Conservation (phyloP, 2,113 vertebrate genomes). For the Camelus bactrianus region DNA sequence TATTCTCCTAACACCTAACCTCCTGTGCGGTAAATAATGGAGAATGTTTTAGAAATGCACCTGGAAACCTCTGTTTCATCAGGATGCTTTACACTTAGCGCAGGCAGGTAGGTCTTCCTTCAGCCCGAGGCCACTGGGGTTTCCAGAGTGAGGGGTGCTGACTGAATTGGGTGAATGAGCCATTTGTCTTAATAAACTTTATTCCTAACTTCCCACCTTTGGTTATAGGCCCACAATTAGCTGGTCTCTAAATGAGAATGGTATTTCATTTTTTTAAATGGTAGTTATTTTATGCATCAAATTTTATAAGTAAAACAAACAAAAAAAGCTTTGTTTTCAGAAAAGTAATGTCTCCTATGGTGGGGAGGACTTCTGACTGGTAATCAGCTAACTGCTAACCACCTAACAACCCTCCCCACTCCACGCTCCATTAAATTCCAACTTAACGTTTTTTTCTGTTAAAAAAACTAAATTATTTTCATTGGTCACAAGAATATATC, state of each 20-base stretch:
- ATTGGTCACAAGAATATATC: not conserved
- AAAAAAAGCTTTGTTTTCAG: not conserved
- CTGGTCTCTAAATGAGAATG: slow-evolving; percentile 54
- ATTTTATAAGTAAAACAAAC: slow-evolving; percentile 38
- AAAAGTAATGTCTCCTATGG: not conserved
- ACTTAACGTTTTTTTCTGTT: not conserved
- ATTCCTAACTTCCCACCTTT: slow-evolving; percentile 47
- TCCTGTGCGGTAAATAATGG: not conserved
- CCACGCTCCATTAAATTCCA: not conserved
- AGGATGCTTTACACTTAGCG: not conserved
- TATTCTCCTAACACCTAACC: not conserved
- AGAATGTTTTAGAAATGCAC: not conserved
- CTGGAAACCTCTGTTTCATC: not conserved
- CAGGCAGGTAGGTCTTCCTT: not conserved
- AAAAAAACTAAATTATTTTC: not conserved
- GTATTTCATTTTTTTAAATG: not conserved
- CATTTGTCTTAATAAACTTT: slow-evolving; percentile 41
- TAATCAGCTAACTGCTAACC: not conserved
- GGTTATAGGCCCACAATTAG: not conserved
- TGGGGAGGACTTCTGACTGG: not conserved
- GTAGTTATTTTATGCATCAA: slow-evolving; percentile 16
- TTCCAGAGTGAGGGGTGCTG: not conserved
- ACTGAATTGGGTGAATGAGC: not conserved
- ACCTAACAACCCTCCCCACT: not conserved
- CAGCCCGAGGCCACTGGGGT: not conserved